These are phyloP conservation scores for Zootoca vivipara DNA, from an alignment of 2,113 vertebrate species.

Conservation along the genomic window DNA sequence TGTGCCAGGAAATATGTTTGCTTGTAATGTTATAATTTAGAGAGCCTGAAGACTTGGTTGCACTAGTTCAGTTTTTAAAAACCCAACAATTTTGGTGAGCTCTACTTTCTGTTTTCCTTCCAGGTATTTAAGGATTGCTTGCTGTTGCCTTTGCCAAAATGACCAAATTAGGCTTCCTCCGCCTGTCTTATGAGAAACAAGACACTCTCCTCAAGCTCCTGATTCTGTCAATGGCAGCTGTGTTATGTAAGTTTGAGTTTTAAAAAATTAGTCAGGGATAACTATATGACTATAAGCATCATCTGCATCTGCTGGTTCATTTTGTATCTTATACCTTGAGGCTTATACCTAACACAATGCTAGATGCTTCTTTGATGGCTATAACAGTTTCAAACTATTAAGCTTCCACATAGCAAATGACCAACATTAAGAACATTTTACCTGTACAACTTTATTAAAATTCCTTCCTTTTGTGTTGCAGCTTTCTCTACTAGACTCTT, in stretches of 20 bases:
- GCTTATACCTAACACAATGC: neutral
- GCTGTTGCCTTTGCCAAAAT: slow-evolving; percentile 77
- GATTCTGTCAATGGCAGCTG: slow-evolving; percentile 96
- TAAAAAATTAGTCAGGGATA: neutral
- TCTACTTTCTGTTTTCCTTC: neutral
- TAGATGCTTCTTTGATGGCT: neutral
- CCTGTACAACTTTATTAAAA: fast-evolving
- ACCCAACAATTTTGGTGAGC: neutral
- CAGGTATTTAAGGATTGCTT: slow-evolving; percentile 71
- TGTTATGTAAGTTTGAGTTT: slow-evolving; percentile 88
- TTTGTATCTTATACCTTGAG: neutral
- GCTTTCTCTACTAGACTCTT: slow-evolving; percentile 98
- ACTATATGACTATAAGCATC: neutral
- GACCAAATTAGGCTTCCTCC: slow-evolving; percentile 95
- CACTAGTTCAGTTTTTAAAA: neutral
- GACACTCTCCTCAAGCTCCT: slow-evolving; percentile 98
- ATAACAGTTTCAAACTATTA: neutral
- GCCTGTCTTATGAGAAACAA: slow-evolving; percentile 98
- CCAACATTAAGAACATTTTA: neutral
- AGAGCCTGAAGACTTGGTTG: neutral
- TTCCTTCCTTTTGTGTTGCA: slow-evolving; percentile 56
- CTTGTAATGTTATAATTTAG: neutral
- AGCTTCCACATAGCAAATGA: neutral
- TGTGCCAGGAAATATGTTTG: neutral
- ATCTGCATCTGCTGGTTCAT: neutral